Evolutionary conservation across 2,797 vertebrate genomes (phyloP).

Genomic region (Anguilla megastoma): DNA sequence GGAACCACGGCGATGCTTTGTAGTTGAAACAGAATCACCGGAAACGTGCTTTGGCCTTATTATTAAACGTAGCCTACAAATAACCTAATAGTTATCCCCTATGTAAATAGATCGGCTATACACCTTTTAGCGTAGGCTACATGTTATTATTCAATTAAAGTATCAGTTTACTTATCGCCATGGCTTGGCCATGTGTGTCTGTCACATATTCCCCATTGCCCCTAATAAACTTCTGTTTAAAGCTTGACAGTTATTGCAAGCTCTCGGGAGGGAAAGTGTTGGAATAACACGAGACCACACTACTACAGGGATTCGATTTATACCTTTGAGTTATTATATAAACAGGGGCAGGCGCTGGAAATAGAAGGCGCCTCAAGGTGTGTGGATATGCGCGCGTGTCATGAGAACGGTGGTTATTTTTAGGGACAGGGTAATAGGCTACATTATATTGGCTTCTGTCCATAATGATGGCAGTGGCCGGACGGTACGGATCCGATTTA

Average conservation of each 20-base stretch:
- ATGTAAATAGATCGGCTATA: not conserved
- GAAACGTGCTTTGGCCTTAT: not conserved
- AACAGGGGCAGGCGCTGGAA: conserved; percentile 14
- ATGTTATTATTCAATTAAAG: not conserved
- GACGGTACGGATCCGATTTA: not conserved
- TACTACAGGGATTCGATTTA: conserved; percentile 3
- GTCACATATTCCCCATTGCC: not conserved
- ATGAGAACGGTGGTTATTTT: not conserved
- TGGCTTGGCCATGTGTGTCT: not conserved
- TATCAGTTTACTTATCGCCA: not conserved
- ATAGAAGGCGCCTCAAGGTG: not conserved
- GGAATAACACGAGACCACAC: not conserved
- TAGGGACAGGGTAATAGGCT: not conserved
- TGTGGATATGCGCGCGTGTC: not conserved
- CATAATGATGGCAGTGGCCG: not conserved
- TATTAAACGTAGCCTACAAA: not conserved
- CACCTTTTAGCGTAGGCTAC: not conserved
- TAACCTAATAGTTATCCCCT: not conserved
- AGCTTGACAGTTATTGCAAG: conserved; percentile 16
- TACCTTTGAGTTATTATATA: conserved; percentile 2
- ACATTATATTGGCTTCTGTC: not conserved
- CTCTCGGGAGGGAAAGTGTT: not conserved
- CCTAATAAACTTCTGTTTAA: not conserved
- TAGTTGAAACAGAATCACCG: too few species aligned
- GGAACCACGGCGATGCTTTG: too few species aligned